Percentiles rank a stretch among this genome's conserved stretches.
These are phyloP conservation scores for Gordius sp. DNA, from an alignment of 2,888 invertebrate genomes.

Conservation along the genomic window DNA sequence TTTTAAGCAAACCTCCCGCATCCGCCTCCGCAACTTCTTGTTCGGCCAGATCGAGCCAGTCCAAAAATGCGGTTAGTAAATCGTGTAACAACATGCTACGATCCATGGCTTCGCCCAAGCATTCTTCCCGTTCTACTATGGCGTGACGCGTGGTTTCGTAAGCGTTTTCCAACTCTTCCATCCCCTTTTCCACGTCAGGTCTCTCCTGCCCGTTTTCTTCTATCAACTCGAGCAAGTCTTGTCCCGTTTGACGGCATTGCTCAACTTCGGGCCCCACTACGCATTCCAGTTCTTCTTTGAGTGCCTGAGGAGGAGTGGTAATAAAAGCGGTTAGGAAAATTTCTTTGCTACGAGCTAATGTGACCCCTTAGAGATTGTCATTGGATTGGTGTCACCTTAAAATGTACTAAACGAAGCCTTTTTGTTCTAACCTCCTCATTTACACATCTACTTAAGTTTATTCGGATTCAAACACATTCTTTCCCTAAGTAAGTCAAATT, in stretches of 20 bases:
- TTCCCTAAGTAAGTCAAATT: too few relatives aligned
- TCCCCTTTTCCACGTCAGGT: neutral
- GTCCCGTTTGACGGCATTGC: neutral
- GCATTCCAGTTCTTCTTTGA: constrained; percentile 12
- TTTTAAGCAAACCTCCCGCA: too few relatives aligned
- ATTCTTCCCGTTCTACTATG: neutral
- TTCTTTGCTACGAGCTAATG: too few relatives aligned
- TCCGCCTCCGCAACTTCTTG: too few relatives aligned
- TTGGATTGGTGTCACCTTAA: too few relatives aligned
- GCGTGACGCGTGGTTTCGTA: neutral
- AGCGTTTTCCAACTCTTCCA: neutral
- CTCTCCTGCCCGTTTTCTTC: neutral
- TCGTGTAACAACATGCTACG: neutral
- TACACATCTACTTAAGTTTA: too few relatives aligned
- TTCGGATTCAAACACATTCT: too few relatives aligned
- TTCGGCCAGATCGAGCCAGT: neutral
- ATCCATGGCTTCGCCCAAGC: neutral
- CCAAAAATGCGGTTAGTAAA: neutral
- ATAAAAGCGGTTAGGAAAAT: too few relatives aligned
- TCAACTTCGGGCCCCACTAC: constrained; percentile 9
- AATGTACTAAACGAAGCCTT: too few relatives aligned
- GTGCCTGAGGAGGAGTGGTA: too few relatives aligned
- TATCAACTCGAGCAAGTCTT: neutral
- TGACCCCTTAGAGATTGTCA: too few relatives aligned
- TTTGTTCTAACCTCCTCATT: too few relatives aligned